Conservation (phyloP, 1,140 invertebrate species). For the Arion vulgaris region DNA sequence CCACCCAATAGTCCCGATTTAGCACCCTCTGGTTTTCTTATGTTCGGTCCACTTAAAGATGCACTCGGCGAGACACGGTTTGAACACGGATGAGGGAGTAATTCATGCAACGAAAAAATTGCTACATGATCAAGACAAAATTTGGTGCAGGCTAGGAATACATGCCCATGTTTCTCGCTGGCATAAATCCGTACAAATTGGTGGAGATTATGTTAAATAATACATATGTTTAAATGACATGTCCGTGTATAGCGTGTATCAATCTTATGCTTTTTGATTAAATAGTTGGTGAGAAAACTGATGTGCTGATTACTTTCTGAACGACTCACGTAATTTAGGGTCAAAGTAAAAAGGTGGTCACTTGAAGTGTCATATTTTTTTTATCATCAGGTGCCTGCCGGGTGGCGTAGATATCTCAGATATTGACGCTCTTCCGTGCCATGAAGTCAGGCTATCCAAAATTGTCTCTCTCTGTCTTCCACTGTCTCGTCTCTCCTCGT, state of each 20-base stretch:
- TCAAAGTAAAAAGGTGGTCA: too few relatives aligned
- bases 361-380: too few relatives aligned
- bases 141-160: neutral
- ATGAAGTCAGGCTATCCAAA: too few relatives aligned
- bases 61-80: neutral
- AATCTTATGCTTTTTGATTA: neutral
- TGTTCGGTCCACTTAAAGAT: neutral
- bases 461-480: too few relatives aligned
- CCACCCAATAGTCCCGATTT: neutral
- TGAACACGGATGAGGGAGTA: neutral
- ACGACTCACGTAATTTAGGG: too few relatives aligned
- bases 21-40: neutral
- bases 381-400: too few relatives aligned
- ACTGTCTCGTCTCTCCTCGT: too few relatives aligned
- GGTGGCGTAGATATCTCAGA: too few relatives aligned
- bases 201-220: neutral
- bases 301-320: too few relatives aligned
- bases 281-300: too few relatives aligned
- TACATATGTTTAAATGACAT: neutral
- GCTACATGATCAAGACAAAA: slow-evolving; percentile 6
- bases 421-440: too few relatives aligned
- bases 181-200: neutral
- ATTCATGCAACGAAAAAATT: neutral
- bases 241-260: neutral
- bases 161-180: neutral